These are phyloP conservation scores for Eulimnadia texana DNA, from an alignment of 1,140 invertebrate species.

Conservation along the genomic window DNA sequence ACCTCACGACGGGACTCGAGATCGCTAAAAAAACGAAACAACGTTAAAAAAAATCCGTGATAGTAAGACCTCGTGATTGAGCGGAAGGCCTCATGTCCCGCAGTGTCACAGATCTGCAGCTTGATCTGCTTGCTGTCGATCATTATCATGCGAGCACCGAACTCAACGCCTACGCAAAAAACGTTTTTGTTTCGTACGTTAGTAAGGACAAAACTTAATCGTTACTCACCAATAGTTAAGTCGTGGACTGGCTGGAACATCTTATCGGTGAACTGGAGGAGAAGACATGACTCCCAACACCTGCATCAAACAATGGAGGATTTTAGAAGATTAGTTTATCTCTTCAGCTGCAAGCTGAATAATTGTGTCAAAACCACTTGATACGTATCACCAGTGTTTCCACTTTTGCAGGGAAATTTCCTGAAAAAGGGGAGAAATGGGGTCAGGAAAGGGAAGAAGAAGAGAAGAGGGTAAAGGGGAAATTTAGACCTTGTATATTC, in stretches of 20 bases:
- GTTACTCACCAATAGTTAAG: constrained; percentile 75
- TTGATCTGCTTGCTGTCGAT: constrained; percentile 99
- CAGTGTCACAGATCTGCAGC: constrained; percentile 91
- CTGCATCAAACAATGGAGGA: constrained; percentile 33
- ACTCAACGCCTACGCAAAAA: constrained; percentile 67
- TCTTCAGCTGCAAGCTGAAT: too few species aligned
- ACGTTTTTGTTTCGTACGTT: neutral
- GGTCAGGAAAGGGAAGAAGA: too few species aligned
- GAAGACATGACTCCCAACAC: too few species aligned
- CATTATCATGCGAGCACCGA: constrained; percentile 99
- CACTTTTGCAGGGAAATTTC: too few species aligned
- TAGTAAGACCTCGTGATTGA: constrained; percentile 99
- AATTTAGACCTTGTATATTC: too few species aligned
- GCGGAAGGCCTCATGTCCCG: constrained; percentile 96
- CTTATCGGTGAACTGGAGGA: too few species aligned
- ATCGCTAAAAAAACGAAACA: constrained; percentile 51
- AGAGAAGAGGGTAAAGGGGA: too few species aligned
- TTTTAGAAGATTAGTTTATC: too few species aligned
- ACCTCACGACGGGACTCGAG: constrained; percentile 94
- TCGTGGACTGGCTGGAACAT: constrained; percentile 99
- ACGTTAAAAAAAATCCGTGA: constrained; percentile 41
- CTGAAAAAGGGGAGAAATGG: too few species aligned
- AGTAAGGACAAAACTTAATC: constrained; percentile 9
- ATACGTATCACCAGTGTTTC: too few species aligned
- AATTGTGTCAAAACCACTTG: too few species aligned